These are phyloP conservation scores for Leptopterna dolabrata DNA, from an alignment of 2,888 invertebrate species.

Conservation along the genomic window DNA sequence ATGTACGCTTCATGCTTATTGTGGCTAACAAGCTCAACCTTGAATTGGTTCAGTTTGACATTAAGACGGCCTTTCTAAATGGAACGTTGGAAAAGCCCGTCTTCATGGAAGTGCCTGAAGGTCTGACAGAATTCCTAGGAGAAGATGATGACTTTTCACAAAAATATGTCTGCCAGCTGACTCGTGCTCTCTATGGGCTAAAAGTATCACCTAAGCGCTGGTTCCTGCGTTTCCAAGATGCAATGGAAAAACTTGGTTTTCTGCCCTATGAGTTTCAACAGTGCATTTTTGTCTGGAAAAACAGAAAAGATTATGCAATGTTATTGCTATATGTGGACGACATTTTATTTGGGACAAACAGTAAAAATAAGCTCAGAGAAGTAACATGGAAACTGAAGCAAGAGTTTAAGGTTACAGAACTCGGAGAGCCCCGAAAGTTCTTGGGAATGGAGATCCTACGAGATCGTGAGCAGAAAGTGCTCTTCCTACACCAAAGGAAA, in stretches of 20 bases:
- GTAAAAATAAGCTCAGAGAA: not conserved
- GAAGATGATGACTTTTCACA: not conserved
- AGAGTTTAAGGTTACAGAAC: not conserved
- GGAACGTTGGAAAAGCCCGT: not conserved
- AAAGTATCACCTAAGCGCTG: constrained; percentile 1
- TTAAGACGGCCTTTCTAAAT: constrained; percentile 28
- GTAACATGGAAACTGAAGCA: not conserved
- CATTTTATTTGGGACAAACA: not conserved
- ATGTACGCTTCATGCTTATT: not conserved
- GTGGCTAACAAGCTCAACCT: not conserved
- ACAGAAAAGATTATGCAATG: not conserved
- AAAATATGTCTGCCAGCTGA: not conserved
- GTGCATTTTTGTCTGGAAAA: not conserved
- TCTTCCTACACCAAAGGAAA: no score
- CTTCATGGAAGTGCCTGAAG: not conserved
- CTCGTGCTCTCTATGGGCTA: not conserved
- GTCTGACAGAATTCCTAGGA: not conserved
- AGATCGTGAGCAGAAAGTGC: no score
- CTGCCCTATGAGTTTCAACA: not conserved
- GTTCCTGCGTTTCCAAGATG: not conserved
- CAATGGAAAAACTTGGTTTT: not conserved
- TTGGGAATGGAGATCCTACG: no score
- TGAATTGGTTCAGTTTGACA: not conserved
- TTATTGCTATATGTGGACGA: not conserved
- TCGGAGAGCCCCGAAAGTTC: not conserved